phyloP scores from a whole-genome alignment of 2,888 invertebrate species.

The Polyploca ridens region DNA sequence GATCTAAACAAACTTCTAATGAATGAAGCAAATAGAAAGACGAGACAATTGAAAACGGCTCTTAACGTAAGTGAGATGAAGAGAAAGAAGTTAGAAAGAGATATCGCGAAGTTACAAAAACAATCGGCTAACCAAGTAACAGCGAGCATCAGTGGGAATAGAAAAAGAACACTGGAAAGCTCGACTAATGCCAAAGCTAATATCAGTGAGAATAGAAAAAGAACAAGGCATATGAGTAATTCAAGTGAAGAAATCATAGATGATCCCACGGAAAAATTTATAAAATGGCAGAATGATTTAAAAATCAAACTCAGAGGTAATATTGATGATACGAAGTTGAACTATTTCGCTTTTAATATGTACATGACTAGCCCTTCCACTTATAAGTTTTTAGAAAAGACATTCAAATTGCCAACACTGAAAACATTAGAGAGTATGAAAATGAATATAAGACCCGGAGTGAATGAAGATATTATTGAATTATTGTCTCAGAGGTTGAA shows the following conservation, averaged over 20 bases:
- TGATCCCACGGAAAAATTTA: not conserved
- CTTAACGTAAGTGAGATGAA: not conserved
- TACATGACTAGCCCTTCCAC: not conserved
- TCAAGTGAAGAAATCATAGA: not conserved
- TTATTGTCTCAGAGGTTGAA: not conserved
- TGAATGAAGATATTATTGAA: not conserved
- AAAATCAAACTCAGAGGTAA: not conserved
- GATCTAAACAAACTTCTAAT: not conserved
- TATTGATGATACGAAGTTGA: not conserved
- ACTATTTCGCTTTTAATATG: not conserved
- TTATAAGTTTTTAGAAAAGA: conserved; percentile 1
- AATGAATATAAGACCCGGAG: not conserved
- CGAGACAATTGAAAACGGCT: not conserved
- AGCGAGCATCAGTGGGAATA: not conserved
- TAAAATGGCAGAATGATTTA: not conserved
- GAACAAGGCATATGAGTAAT: not conserved
- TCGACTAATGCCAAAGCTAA: not conserved
- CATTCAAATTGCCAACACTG: not conserved
- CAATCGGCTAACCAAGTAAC: not conserved
- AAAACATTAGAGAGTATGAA: not conserved
- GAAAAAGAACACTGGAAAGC: not conserved
- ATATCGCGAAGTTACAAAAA: not conserved
- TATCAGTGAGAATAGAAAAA: not conserved
- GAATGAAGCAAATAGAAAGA: not conserved
- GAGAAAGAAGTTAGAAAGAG: conserved; percentile 1